phyloP scores from a whole-genome alignment of 2,113 vertebrate genomes.

The Macroglossus sobrinus region DNA sequence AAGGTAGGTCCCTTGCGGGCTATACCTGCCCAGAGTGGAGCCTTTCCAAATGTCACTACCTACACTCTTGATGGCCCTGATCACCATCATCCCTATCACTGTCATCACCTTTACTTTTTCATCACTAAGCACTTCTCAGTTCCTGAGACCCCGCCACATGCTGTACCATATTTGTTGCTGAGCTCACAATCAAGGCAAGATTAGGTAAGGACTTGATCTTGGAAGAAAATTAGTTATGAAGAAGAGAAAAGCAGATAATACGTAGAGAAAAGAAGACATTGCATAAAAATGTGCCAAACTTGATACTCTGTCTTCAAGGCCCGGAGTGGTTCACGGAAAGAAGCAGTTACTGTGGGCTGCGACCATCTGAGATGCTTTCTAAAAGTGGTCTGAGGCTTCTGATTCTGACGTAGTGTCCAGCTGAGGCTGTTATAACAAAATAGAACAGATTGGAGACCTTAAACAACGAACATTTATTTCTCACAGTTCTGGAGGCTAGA shows the following conservation, averaged over 20 bases:
- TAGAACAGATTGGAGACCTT: background rate
- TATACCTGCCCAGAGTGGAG: background rate
- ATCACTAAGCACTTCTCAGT: background rate
- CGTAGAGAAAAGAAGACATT: background rate
- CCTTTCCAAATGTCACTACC: background rate
- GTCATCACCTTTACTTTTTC: background rate
- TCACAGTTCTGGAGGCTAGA: background rate
- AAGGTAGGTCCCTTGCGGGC: background rate
- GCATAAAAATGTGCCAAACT: background rate
- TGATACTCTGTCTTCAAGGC: background rate
- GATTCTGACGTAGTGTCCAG: too few relatives aligned
- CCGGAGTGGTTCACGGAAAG: background rate
- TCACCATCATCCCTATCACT: background rate
- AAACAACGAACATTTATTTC: background rate
- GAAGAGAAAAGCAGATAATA: background rate
- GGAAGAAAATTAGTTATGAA: background rate
- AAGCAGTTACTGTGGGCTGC: background rate
- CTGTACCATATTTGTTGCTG: background rate
- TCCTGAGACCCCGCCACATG: background rate
- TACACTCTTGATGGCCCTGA: background rate
- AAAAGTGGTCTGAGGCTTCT: background rate
- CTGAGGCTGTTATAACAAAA: background rate
- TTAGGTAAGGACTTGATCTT: background rate
- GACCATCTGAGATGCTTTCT: background rate
- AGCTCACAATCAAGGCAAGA: background rate